A percentile compares a stretch with the other conserved stretches of the same genome.
These are phyloP conservation scores for Argyrosomus regius DNA, from an alignment of 2,797 vertebrate species.

Conservation along the genomic window DNA sequence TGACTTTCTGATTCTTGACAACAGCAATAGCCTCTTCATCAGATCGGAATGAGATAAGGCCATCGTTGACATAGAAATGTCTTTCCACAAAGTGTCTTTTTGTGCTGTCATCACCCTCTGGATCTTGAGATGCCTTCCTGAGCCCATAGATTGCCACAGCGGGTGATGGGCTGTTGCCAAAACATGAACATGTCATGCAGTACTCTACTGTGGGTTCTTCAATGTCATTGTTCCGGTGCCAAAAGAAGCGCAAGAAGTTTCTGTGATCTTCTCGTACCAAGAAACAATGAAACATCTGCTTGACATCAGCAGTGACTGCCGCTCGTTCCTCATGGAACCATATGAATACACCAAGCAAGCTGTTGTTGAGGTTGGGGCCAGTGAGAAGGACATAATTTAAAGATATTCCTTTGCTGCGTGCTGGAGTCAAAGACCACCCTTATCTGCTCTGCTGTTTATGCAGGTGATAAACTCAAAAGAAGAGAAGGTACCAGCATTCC, in stretches of 20 bases:
- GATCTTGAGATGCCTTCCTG: too few species aligned
- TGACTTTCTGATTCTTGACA: too few species aligned
- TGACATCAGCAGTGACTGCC: conserved; percentile 9
- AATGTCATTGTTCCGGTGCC: background rate
- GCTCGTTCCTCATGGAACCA: background rate
- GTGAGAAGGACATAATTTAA: conserved; percentile 8
- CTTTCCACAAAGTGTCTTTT: too few species aligned
- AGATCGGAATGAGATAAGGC: too few species aligned
- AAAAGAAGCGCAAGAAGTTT: background rate
- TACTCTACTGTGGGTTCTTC: background rate
- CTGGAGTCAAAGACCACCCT: background rate
- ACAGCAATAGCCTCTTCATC: too few species aligned
- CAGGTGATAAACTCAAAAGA: background rate
- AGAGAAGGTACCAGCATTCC: background rate
- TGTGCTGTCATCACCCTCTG: too few species aligned
- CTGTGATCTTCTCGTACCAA: background rate
- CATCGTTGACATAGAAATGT: too few species aligned
- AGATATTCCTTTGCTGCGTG: background rate
- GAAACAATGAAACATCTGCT: conserved; percentile 20
- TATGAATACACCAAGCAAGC: background rate
- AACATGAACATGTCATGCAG: background rate
- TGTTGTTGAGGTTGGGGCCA: conserved; percentile 14
- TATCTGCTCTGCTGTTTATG: background rate
- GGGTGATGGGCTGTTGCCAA: background rate
- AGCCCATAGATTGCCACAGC: background rate